Conservation (phyloP, 2,888 invertebrate genomes). For the Drosophila monieri region DNA sequence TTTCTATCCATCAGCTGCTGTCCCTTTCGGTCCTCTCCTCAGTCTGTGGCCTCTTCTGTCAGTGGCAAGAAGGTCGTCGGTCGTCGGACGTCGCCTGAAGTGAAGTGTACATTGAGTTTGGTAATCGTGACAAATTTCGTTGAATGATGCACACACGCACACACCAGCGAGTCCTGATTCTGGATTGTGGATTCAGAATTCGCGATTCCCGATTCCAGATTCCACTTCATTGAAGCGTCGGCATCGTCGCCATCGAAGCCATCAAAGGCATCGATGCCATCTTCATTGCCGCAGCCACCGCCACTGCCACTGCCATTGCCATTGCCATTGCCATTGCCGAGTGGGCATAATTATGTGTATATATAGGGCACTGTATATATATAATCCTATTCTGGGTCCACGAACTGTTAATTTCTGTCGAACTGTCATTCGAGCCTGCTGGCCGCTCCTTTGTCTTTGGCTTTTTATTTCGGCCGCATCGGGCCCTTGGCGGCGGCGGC, state of each 20-base stretch:
- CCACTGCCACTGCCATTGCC: not conserved
- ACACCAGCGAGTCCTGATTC: constrained; percentile 2
- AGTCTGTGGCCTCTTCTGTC: not conserved
- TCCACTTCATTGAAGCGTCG: constrained; percentile 70
- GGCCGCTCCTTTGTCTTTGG: constrained; percentile 26
- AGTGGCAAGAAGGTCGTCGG: not conserved
- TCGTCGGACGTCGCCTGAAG: constrained; percentile 44
- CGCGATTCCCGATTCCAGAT: constrained; percentile 38
- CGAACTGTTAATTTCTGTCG: constrained; percentile 70
- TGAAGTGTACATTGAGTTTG: constrained; percentile 31
- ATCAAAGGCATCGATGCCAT: constrained; percentile 36
- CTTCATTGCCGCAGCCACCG: constrained; percentile 10
- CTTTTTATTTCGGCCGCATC: not conserved
- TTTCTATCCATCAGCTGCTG: not conserved
- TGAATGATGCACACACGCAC: constrained; percentile 58
- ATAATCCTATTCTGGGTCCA: constrained; percentile 34
- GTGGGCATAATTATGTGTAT: constrained; percentile 64
- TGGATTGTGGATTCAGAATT: not conserved
- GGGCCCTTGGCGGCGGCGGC: not conserved
- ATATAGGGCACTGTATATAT: constrained; percentile 5
- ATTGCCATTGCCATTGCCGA: constrained; percentile 47
- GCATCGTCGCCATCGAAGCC: constrained; percentile 24
- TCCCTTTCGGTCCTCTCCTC: not conserved
- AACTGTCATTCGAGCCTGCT: constrained; percentile 44
- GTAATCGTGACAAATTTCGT: constrained; percentile 64